phyloP scores from a whole-genome alignment of 2,113 vertebrate genomes.

The Pyxicephalus adspersus region DNA sequence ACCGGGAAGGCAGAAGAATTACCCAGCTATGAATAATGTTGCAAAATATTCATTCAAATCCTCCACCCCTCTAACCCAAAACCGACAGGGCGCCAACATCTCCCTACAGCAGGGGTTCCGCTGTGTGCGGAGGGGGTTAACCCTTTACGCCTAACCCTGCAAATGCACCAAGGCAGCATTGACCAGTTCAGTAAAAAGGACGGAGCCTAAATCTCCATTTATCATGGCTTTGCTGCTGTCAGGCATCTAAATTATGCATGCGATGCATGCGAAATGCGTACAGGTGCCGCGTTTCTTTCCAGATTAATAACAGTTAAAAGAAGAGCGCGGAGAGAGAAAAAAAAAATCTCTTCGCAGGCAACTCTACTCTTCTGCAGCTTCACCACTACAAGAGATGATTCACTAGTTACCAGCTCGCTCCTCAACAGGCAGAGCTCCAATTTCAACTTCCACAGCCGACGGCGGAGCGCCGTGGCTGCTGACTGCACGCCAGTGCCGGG shows the following conservation, averaged over 20 bases:
- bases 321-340: background rate
- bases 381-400: background rate
- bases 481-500: background rate
- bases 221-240: too few relatives aligned
- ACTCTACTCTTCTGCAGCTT: background rate
- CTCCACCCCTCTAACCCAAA: background rate
- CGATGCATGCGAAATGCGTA: too few relatives aligned
- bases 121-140: slow-evolving; percentile 5
- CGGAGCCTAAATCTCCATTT: too few relatives aligned
- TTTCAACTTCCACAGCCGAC: slow-evolving; percentile 4
- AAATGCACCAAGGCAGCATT: background rate
- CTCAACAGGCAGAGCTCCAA: slow-evolving; percentile 9
- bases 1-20: slow-evolving; percentile 2
- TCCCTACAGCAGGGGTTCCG: background rate
- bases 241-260: too few relatives aligned
- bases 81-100: slow-evolving; percentile 12
- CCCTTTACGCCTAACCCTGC: background rate
- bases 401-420: background rate
- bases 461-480: background rate
- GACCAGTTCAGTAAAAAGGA: background rate
- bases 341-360: background rate
- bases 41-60: background rate
- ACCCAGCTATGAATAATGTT: slow-evolving; percentile 9
- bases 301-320: too few relatives aligned
- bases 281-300: too few relatives aligned